Evolutionary conservation across 2,797 vertebrate species (phyloP), one percentile per base, ranked within the genome.

Genomic region (Pachyuromys duprasi): DNA sequence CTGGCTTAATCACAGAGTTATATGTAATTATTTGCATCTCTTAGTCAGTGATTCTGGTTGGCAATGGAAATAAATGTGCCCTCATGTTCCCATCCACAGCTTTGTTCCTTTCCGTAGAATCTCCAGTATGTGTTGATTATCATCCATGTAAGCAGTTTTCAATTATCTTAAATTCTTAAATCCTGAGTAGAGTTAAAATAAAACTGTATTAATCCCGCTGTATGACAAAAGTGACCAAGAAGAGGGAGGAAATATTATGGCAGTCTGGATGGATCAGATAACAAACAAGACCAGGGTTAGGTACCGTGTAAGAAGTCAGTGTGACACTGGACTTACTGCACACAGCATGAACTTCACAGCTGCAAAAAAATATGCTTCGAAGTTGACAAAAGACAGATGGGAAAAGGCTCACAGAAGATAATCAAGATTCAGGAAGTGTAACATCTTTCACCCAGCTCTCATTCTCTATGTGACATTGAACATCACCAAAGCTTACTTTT

Each of bases 21-120:
- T 63, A 17, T 1, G 1, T 13, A 65, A 39, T 8, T 39, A 0
- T 28, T 18, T 45, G 39, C 36, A 55, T 86, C 74, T 60, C 57
- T 82, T 1, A 0, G 20, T 33, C 4, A 42, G 76, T 15, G 14
- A 33, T 62, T 39, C 3, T 3, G 0, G 22, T 6, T 5, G 53
- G 39, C 36, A 57, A 4, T 63, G 8, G 49, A 49, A 36, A 75
- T 8, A 36, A 42, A 69, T 5, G 22, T 86, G 3, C 45, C 13
- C 22, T 22, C 0, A 1, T 22, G 36, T 70, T 22, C 28, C 22
- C 28, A 65, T 3, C 0, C 8, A 28, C 42, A 62, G 20, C 1
- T 70, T 88, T 65, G 15, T 17, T 63, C 14, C 63, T 90, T 55
- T 76, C 60, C 15, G 11, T 13, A 75, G 80, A 45, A 26, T 81